Base-by-base conservation (phyloP, 1,140 invertebrate genomes). In the Drosophila quadrilineata region DNA sequence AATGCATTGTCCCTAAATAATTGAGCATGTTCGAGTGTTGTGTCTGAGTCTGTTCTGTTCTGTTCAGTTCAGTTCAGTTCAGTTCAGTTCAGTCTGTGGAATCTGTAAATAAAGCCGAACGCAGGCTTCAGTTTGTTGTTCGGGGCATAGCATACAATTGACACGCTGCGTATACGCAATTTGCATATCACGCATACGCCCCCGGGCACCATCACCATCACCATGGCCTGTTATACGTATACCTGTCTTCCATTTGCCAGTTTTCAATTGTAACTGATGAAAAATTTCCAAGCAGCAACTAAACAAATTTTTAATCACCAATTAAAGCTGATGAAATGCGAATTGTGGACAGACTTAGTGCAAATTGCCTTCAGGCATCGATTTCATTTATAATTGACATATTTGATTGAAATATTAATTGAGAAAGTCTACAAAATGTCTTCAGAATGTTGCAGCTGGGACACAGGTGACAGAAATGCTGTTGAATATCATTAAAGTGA, bases 1-100 rank as follows among this genome's bases (percentile, higher is more conserved):
- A 84, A 84, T 84, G 77, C 79, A 85, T 60, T 85, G 59, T 48
- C 43, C 60, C 79, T 84, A 69, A 85, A 84, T 84, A 71, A 84
- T 84, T 85, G 59, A 84, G n/a, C n/a, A n/a, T n/a, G n/a, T n/a
- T 38, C 41, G 49, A 52, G 40, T 57, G 64, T 68, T 82, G 76
- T 71, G 67, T 67, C 54, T 70, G 76, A 48, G 77, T 73, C 85
- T 73, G n/a, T n/a, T n/a, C n/a, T n/a, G n/a, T n/a, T n/a, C n/a
- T n/a, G n/a, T n/a, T n/a, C n/a, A n/a, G n/a, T n/a, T n/a, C n/a
- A n/a, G n/a, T n/a, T n/a, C n/a, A n/a, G n/a, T n/a, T n/a, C n/a
- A n/a, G n/a, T n/a, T n/a, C n/a, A n/a, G n/a, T n/a, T n/a, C n/a
- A n/a, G n/a, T n/a, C n/a, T n/a, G n/a, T n/a, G 59, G 69, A 73